These are phyloP conservation scores for Cephus spinipes DNA, from an alignment of 2,888 invertebrate species.

Conservation along the genomic window DNA sequence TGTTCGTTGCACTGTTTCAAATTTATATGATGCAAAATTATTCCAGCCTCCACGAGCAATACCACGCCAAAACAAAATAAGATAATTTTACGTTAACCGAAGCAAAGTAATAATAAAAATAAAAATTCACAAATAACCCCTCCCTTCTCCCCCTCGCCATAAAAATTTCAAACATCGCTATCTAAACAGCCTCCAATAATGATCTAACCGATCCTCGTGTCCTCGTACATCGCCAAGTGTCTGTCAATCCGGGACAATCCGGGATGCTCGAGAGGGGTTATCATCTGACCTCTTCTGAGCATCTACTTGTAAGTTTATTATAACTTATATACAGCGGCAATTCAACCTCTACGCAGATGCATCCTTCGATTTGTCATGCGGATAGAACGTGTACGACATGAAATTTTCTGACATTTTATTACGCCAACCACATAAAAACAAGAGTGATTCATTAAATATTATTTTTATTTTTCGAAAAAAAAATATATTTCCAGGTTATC, in stretches of 20 bases:
- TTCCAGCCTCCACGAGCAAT: background rate
- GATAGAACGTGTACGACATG: constrained; percentile 35
- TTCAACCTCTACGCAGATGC: constrained; percentile 18
- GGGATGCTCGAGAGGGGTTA: constrained; percentile 39
- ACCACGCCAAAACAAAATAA: background rate
- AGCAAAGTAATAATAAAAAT: background rate
- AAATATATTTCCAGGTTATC: background rate
- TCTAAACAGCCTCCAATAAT: background rate
- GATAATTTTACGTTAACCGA: background rate
- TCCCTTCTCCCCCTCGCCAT: background rate
- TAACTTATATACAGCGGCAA: constrained; percentile 17
- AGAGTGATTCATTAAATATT: background rate
- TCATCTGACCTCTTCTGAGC: constrained; percentile 39
- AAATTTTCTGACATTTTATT: background rate
- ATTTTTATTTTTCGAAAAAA: background rate
- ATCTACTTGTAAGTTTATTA: constrained; percentile 36
- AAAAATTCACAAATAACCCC: background rate
- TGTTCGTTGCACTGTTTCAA: background rate
- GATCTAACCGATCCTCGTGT: background rate
- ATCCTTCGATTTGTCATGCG: constrained; percentile 44
- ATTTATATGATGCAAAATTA: background rate
- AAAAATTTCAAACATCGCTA: background rate
- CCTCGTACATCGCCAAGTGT: background rate
- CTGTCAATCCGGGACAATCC: constrained; percentile 27
- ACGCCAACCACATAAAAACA: background rate